Percentiles rank a stretch among this genome's conserved stretches.
phyloP scores from a whole-genome alignment of 2,888 invertebrate genomes.

The Pollenia amentaria region DNA sequence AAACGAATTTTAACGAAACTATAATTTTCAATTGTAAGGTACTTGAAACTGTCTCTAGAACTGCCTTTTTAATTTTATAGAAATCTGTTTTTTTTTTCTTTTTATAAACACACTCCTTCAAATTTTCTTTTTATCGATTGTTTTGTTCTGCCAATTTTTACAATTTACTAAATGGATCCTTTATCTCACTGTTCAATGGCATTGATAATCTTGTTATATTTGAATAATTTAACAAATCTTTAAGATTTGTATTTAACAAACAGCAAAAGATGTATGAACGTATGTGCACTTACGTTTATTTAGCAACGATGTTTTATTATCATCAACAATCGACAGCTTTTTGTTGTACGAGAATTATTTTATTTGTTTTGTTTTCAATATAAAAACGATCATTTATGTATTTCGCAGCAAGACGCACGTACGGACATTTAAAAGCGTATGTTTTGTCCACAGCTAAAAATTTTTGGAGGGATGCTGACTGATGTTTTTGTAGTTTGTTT shows the following conservation, averaged over 20 bases:
- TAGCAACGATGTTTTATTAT: constrained; percentile 73
- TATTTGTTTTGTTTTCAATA: constrained; percentile 45
- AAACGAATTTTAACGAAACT: background rate
- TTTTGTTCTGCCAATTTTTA: constrained; percentile 48
- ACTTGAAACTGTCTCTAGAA: background rate
- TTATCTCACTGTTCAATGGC: constrained; percentile 61
- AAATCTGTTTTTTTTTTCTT: background rate
- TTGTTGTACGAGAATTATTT: constrained; percentile 43
- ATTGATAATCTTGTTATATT: constrained; percentile 73
- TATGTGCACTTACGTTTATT: constrained; percentile 47
- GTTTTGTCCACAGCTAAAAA: constrained; percentile 5
- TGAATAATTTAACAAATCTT: constrained; percentile 74
- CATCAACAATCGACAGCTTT: constrained; percentile 72
- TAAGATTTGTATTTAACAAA: constrained; percentile 72
- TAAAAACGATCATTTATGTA: constrained; percentile 48
- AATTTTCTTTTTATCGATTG: constrained; percentile 7
- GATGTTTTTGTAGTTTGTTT: constrained; percentile 31
- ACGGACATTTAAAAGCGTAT: constrained; percentile 44
- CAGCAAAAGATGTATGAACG: constrained; percentile 34
- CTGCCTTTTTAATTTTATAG: background rate
- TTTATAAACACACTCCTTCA: constrained; percentile 31
- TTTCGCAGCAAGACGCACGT: constrained; percentile 49
- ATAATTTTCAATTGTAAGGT: background rate
- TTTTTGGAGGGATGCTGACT: constrained; percentile 56
- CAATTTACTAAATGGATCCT: constrained; percentile 64